Conservation (phyloP, 2,113 vertebrate species). For the Corythoichthys haematopterus region DNA sequence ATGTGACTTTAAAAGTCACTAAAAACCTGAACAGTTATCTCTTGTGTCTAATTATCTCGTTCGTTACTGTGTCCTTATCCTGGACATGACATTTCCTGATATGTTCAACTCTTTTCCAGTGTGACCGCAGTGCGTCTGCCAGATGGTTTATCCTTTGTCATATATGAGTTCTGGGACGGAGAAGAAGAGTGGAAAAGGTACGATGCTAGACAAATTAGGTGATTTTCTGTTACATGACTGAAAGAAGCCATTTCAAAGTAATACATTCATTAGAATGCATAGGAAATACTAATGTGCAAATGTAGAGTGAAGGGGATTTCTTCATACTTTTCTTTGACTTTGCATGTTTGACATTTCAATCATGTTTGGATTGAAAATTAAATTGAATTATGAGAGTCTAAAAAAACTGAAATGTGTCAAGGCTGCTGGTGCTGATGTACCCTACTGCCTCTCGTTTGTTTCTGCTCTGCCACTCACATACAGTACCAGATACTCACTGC, state of each 20-base stretch:
- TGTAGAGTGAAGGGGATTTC: neutral
- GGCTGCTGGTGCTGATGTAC: slow-evolving; percentile 42
- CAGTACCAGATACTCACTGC: slow-evolving; percentile 19
- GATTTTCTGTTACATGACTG: neutral
- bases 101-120: slow-evolving; percentile 58
- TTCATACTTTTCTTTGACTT: slow-evolving; percentile 7
- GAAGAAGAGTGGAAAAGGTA: slow-evolving; percentile 92
- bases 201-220: slow-evolving; percentile 8
- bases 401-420: slow-evolving; percentile 30
- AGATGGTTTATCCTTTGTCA: slow-evolving; percentile 82
- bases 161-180: slow-evolving; percentile 94
- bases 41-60: no score
- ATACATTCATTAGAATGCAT: neutral
- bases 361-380: slow-evolving; percentile 30
- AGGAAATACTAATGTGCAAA: neutral
- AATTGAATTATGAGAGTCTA: slow-evolving; percentile 12
- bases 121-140: slow-evolving; percentile 82
- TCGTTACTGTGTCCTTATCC: neutral
- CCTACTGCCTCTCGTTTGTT: slow-evolving; percentile 40
- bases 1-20: no score
- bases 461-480: slow-evolving; percentile 40
- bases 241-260: neutral
- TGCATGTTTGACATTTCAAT: slow-evolving; percentile 6
- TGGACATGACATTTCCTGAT: neutral
- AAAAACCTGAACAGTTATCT: no score